Evolutionary conservation across 2,888 invertebrate species (phyloP).

Genomic region (Amiota minor): DNA sequence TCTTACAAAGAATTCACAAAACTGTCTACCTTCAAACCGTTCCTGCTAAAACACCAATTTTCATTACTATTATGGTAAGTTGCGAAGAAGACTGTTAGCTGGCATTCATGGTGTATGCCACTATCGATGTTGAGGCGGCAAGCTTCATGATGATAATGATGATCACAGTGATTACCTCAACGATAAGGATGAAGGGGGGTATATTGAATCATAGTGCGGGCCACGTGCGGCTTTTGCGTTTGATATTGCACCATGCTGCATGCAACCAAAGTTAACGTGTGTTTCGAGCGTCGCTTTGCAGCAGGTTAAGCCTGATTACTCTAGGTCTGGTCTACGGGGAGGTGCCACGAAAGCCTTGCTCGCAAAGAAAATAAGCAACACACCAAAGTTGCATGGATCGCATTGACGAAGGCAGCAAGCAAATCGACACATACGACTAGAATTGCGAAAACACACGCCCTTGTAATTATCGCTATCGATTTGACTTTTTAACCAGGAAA

Average conservation of each 20-base stretch:
- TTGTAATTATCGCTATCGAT: slow-evolving; percentile 60
- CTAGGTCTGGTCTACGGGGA: neutral
- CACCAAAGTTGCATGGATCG: neutral
- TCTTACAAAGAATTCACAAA: no score
- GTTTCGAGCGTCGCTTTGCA: neutral
- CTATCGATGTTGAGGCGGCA: slow-evolving; percentile 1
- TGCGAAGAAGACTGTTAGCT: slow-evolving; percentile 1
- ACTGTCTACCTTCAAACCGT: neutral
- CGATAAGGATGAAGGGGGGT: neutral
- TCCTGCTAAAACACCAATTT: neutral
- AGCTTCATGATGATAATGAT: neutral
- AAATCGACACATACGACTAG: neutral
- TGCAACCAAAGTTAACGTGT: slow-evolving; percentile 8
- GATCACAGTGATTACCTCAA: slow-evolving; percentile 24
- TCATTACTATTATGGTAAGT: slow-evolving; percentile 9
- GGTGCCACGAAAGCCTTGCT: neutral
- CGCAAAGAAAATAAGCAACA: neutral
- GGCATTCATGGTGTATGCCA: slow-evolving; percentile 1
- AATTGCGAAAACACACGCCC: slow-evolving; percentile 49
- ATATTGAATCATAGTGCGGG: neutral
- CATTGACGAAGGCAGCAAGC: neutral
- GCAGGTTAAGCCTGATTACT: neutral
- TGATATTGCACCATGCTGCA: slow-evolving; percentile 15
- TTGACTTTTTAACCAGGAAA: slow-evolving; percentile 31
- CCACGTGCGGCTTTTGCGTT: slow-evolving; percentile 27